Base-by-base conservation (phyloP, 2,113 vertebrate genomes). In the Himantopus leucocephalus region DNA sequence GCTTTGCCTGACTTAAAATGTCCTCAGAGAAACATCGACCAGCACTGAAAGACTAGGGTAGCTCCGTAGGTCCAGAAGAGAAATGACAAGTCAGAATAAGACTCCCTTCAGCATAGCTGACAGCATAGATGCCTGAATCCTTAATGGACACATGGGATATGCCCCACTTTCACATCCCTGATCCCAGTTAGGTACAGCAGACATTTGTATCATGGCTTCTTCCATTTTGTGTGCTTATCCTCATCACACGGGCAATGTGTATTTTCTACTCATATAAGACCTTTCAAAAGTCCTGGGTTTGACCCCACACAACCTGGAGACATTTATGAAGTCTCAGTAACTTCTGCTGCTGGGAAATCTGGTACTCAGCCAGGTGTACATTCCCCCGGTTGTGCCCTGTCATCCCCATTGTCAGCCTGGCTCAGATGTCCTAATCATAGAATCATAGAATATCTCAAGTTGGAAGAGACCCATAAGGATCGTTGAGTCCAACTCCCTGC, bases 301-400 rank as follows among this genome's bases (percentile, higher is more conserved):
- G 18, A 30, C 19, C 5, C 32, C 7, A 6, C 20, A 9, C 10
- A 59, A 3, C 24, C 18, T 32, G 23, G 6, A 86, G 30, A 75
- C 16, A 26, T 41, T 37, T 73, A 34, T 56, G 13, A 71, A 81
- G 4, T 35, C 34, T 55, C 59, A 43, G 10, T 20, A 39, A 43
- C 58, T 77, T 66, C 29, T 64, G 16, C 21, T 5, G 1, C 34
- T 64, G 10, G 64, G 22, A 68, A 47, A 73, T 41, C 17, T 77
- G 53, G 17, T 83, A 14, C 21, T 68, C 14, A 60, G 26, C 4
- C 22, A n/a, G 43, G 7, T 34, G 15, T 12, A 29, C 21, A 22
- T 43, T 4, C 8, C 11, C n/a, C 39, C 34, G 9, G 3, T 68
- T 0, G 0, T 63, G 10, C 8, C 12, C 6, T 58, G 5, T 22